Evolutionary conservation across 92 coral and sea anemone species (phyloP).

Genomic region (Zoanthus solanderi): DNA sequence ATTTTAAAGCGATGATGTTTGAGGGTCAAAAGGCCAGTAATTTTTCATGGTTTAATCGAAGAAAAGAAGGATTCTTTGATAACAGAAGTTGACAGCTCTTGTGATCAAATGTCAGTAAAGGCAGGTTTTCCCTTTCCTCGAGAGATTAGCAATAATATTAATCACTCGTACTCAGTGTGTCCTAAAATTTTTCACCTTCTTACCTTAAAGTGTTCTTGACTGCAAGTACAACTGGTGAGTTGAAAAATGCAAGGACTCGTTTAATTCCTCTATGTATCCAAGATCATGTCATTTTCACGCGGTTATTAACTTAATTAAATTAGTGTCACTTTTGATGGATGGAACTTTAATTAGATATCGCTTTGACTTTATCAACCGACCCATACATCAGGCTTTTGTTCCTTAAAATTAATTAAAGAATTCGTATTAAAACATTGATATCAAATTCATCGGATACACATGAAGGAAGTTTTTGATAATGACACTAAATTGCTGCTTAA

Average conservation of each 20-base stretch:
- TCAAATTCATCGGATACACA: slow-evolving; percentile 39
- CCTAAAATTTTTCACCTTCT: not conserved
- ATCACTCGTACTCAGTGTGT: not conserved
- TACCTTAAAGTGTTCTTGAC: not conserved
- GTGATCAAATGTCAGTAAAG: slow-evolving; percentile 26
- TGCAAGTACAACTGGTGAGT: not conserved
- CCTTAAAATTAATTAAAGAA: slow-evolving; percentile 37
- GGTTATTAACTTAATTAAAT: slow-evolving; percentile 67
- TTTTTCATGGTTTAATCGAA: slow-evolving; percentile 43
- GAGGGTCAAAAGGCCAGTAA: slow-evolving; percentile 38
- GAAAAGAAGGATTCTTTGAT: slow-evolving; percentile 44
- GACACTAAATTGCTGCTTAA: slow-evolving; percentile 28
- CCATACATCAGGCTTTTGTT: slow-evolving; percentile 44
- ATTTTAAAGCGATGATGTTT: slow-evolving; percentile 47
- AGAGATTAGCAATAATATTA: not conserved
- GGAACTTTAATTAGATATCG: slow-evolving; percentile 44
- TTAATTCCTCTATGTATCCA: not conserved
- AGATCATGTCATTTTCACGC: slow-evolving; percentile 40
- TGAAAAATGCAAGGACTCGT: not conserved
- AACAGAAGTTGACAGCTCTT: slow-evolving; percentile 34
- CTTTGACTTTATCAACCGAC: slow-evolving; percentile 41
- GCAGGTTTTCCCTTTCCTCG: not conserved
- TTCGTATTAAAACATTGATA: slow-evolving; percentile 24
- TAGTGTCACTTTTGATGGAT: slow-evolving; percentile 66
- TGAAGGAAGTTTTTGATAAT: slow-evolving; percentile 48